These are phyloP conservation scores for Semibalanus balanoides DNA, from an alignment of 1,140 invertebrate genomes.

Conservation along the genomic window DNA sequence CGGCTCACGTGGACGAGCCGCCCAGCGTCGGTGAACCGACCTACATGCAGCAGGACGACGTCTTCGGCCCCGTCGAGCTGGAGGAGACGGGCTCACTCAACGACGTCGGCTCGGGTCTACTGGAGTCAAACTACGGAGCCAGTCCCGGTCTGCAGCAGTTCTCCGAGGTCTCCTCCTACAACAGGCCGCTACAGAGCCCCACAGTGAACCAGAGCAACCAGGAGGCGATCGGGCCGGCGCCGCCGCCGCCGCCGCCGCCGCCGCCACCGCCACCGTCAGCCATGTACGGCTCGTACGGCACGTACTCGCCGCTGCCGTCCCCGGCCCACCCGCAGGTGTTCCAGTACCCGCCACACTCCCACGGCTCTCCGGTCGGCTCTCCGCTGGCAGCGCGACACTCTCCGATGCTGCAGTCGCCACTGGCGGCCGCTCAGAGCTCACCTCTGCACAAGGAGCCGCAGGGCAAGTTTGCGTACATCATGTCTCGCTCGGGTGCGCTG, in stretches of 20 bases:
- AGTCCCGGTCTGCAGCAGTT: conserved; percentile 1
- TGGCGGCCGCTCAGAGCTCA: not conserved
- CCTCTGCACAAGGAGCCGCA: not conserved
- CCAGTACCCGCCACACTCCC: conserved; percentile 30
- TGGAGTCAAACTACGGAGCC: not conserved
- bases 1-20: conserved; percentile 20
- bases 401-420: not conserved
- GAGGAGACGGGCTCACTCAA: not conserved
- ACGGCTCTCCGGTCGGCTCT: conserved; percentile 45
- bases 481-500: conserved; percentile 31
- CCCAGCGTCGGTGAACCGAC: not conserved
- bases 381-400: conserved; percentile 49
- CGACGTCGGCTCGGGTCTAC: not conserved
- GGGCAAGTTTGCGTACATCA: conserved; percentile 58
- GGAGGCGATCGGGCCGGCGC: not conserved
- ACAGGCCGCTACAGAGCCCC: not conserved
- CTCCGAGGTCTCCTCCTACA: conserved; percentile 1
- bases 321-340: conserved; percentile 38
- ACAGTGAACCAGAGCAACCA: conserved; percentile 6
- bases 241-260: not conserved
- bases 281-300: not conserved
- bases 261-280: no score
- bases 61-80: not conserved
- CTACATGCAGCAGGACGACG: not conserved
- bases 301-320: not conserved